Evolutionary conservation across 92 coral and sea anemone species (phyloP).

Genomic region (Actinostola sp.): DNA sequence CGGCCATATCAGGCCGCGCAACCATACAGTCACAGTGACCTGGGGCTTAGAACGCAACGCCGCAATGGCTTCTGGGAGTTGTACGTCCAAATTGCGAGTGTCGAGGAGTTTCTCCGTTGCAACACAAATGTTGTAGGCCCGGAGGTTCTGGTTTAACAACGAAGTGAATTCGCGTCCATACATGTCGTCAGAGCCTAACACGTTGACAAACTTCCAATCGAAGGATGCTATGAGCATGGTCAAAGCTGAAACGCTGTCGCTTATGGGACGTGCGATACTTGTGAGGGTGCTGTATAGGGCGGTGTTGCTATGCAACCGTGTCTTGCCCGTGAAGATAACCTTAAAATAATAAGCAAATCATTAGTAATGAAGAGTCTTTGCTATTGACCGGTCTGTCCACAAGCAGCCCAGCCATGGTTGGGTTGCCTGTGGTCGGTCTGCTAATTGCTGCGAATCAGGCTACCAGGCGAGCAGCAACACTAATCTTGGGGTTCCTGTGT

Average conservation of each 20-base stretch:
- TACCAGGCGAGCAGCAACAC: too few relatives aligned
- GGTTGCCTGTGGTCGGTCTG: too few relatives aligned
- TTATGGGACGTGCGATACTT: slow-evolving; percentile 65
- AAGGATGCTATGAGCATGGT: slow-evolving; percentile 51
- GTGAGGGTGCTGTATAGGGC: slow-evolving; percentile 50
- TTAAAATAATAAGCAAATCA: too few relatives aligned
- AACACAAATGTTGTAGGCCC: slow-evolving; percentile 59
- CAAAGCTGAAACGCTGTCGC: slow-evolving; percentile 61
- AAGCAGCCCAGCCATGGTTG: too few relatives aligned
- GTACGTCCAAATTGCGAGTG: not conserved
- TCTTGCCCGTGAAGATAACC: slow-evolving; percentile 43
- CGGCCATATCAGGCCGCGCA: slow-evolving; percentile 46
- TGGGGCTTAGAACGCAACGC: slow-evolving; percentile 26
- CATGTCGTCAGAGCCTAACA: slow-evolving; percentile 58
- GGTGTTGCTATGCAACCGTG: slow-evolving; percentile 56
- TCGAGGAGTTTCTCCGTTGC: slow-evolving; percentile 42
- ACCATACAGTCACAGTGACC: slow-evolving; percentile 64
- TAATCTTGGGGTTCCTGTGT: too few relatives aligned
- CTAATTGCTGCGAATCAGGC: too few relatives aligned
- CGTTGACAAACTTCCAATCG: slow-evolving; percentile 76
- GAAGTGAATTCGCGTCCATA: slow-evolving; percentile 46
- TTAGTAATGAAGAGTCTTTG: too few relatives aligned
- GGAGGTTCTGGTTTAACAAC: slow-evolving; percentile 58
- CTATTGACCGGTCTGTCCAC: too few relatives aligned
- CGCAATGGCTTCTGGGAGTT: slow-evolving; percentile 32